Base-by-base conservation (phyloP, 2,888 invertebrate genomes). In the Acleris laterana region DNA sequence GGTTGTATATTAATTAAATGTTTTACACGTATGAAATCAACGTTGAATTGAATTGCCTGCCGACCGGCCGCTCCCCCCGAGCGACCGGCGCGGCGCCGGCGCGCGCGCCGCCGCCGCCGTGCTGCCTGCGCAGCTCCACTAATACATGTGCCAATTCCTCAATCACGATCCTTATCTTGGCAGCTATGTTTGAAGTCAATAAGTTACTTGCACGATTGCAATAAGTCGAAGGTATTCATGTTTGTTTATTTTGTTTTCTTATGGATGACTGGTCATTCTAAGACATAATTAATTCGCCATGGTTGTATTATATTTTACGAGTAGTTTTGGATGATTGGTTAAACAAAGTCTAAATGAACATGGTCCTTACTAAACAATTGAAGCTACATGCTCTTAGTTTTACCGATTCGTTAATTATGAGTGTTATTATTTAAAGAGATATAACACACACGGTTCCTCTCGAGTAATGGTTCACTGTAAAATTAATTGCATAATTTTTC, bases 131-230 rank as follows among this genome's bases (percentile, higher is more conserved):
- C 64, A 58, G 61, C 64, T 72, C 73, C 74, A 75, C 57, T 55
- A 73, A 75, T 74, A 77, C 74, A 76, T 75, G 72, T 73, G 77
- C 74, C 70, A 73, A 77, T 79, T 80, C 76, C 76, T 76, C 73
- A 69, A 70, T 73, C 70, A 76, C 76, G 85, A 85, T 85, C 70
- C 71, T 81, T 82, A 86, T 85, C 85, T 77, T 67, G 64, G 73
- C 73, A 79, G 74, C 76, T 78, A 79, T 81, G 85, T 84, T 83
- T 84, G 83, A 84, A 79, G 82, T 83, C 82, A 81, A 85, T 85
- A 81, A 84, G 83, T 83, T 82, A 82, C 77, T 77, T 75, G 75
- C 76, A 80, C 82, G 82, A 82, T 80, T 57, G 66, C 66, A 62
- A 66, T 57, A 57, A 62, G 62, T 52, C n/a, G 51, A 62, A 38